Base-by-base conservation (phyloP, 2,888 invertebrate species). In the Diplolepis rosae region DNA sequence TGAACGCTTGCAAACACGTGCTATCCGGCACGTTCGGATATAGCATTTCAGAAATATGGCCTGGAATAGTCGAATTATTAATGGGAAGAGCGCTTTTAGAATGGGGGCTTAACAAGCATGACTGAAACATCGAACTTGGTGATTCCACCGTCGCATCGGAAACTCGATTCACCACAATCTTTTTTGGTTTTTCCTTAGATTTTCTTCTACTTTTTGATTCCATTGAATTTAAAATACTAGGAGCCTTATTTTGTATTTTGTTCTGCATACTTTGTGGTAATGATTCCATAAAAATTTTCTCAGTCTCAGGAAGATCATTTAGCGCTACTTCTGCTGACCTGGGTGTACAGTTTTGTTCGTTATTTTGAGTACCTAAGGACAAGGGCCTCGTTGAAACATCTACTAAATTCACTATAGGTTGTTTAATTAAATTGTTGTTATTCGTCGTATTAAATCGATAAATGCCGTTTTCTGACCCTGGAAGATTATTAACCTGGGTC, bases 1-100 rank as follows among this genome's bases (percentile, higher is more conserved):
- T 92, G 85, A 89, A 92, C 0, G 87, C 84, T 74, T 87, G 86
- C 70, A 91, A 89, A 1, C 89, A 84, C 4, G 89, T 84, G 68
- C 89, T 87, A 74, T 90, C 88, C 0, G 83, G 82, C n/a, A 85
- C 82, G 52, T 84, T 84, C 27, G 89, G 88, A 74, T 86, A 89
- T 76, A 91, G 86, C 79, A 92, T 87, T 11, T 88, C 84, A 2
- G 83, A 81, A 54, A 88, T 83, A 11, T 88, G 86, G 2, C 87
- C 87, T 0, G 88, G 87, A 69, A 88, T 85, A 13, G 77, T 72
- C 6, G 67, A 24, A 39, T 48, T 39, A 24, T 72, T 69, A 15
- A 56, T 27, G n/a, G 61, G 69, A 48, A 6, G 39, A 28, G 7
- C 48, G 11, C 22, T 22, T 22, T 72, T 54, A 6, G 11, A 18